A percentile compares a stretch with the other conserved stretches of the same genome.
These are phyloP conservation scores for Cephalophus harveyi DNA, from an alignment of 2,113 vertebrate species.

Conservation along the genomic window DNA sequence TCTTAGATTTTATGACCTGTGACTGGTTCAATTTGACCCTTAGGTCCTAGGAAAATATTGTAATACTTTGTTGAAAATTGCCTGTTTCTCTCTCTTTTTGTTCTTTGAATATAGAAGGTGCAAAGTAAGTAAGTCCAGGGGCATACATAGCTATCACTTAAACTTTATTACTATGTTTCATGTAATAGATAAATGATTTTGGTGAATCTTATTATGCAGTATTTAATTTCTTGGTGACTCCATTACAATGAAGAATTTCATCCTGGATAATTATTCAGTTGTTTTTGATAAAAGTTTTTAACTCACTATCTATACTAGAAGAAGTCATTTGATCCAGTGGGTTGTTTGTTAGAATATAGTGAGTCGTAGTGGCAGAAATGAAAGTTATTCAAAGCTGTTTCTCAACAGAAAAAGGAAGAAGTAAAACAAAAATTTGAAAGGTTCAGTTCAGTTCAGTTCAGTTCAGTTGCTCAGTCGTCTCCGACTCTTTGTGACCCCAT, in stretches of 20 bases:
- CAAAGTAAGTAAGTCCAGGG: conserved; percentile 22
- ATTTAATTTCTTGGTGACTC: conserved; percentile 34
- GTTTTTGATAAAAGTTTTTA: conserved; percentile 4
- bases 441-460: no score
- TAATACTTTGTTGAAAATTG: not conserved
- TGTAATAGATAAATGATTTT: not conserved
- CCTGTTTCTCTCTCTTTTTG: not conserved
- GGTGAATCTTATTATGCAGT: not conserved
- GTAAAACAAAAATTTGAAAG: not conserved
- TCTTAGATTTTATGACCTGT: conserved; percentile 31
- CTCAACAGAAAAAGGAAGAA: not conserved
- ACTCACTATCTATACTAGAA: not conserved
- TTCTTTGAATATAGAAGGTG: not conserved
- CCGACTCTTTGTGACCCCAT: no score
- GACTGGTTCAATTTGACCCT: conserved; percentile 19
- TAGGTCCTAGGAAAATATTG: not conserved
- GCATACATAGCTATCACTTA: not conserved
- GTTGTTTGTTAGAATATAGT: not conserved
- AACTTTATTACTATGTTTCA: not conserved
- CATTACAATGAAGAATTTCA: not conserved
- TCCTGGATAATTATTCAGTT: conserved; percentile 2
- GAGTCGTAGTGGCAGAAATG: not conserved
- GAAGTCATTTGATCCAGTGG: not conserved
- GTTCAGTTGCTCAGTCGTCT: no score
- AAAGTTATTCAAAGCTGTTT: not conserved